Evolutionary conservation across 1,140 invertebrate species (phyloP).

Genomic region (Saccostrea glomerata): DNA sequence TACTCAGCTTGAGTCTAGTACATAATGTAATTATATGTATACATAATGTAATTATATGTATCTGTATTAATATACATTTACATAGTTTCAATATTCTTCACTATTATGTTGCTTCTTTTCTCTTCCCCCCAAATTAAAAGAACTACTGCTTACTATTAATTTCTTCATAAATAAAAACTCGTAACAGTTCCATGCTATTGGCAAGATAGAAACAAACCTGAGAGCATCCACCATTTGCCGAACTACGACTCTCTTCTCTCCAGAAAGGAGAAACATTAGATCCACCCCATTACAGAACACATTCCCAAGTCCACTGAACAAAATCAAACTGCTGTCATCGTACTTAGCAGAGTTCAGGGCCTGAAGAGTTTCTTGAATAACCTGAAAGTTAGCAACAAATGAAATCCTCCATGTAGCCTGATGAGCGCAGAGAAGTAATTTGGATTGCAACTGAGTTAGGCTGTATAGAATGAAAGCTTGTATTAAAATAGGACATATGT

Average conservation of each 20-base stretch:
- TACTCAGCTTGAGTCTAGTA: too few species aligned
- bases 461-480: background rate
- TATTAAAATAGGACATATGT: too few species aligned
- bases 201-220: slow-evolving; percentile 60
- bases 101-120: too few species aligned
- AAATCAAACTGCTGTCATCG: slow-evolving; percentile 77
- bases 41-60: too few species aligned
- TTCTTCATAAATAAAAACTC: too few species aligned
- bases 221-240: slow-evolving; percentile 75
- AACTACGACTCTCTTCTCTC: slow-evolving; percentile 71
- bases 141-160: too few species aligned
- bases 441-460: background rate
- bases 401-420: background rate
- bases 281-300: slow-evolving; percentile 77
- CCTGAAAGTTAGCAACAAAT: slow-evolving; percentile 60
- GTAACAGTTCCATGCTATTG: too few species aligned
- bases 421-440: too few species aligned
- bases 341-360: slow-evolving; percentile 76
- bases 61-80: too few species aligned
- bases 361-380: slow-evolving; percentile 75
- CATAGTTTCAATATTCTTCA: too few species aligned
- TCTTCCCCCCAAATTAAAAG: too few species aligned
- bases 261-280: slow-evolving; percentile 71
- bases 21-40: too few species aligned
- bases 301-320: slow-evolving; percentile 76